Percentiles rank a stretch among this genome's conserved stretches.
Evolutionary conservation across 2,797 vertebrate genomes (phyloP).

Genomic region (Taenioides sp.): DNA sequence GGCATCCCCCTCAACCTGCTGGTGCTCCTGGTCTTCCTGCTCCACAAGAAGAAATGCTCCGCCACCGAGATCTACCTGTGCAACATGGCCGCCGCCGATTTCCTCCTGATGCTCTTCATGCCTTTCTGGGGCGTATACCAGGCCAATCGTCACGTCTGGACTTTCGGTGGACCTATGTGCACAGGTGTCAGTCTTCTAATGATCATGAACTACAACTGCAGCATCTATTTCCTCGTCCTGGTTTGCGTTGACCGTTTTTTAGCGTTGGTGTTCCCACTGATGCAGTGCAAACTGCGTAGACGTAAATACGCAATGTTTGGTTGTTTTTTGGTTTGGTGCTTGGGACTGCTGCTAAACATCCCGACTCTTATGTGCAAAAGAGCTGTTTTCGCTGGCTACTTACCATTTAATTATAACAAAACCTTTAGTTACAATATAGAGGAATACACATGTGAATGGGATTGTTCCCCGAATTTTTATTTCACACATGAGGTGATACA

Average conservation of each 20-base stretch:
- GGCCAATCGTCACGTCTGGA: conserved; percentile 71
- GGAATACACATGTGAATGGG: too few relatives aligned
- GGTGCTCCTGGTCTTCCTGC: conserved; percentile 72
- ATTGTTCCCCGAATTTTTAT: accelerated
- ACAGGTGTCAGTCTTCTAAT: conserved; percentile 56
- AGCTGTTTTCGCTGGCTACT: conserved; percentile 15
- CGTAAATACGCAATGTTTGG: conserved; percentile 66
- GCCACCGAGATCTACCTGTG: conserved; percentile 81
- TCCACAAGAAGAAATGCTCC: conserved; percentile 73
- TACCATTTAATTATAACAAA: too few relatives aligned
- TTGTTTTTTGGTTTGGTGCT: conserved; percentile 75
- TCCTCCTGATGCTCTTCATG: conserved; percentile 73
- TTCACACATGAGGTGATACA: conserved; percentile 19
- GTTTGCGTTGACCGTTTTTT: conserved; percentile 79
- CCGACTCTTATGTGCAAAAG: conserved; percentile 68
- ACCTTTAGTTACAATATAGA: too few relatives aligned
- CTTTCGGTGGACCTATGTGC: conserved; percentile 71
- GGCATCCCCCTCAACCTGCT: conserved; percentile 80
- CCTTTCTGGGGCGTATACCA: conserved; percentile 81
- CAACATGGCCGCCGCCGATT: conserved; percentile 83
- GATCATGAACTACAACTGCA: conserved; percentile 73
- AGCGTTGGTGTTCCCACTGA: conserved; percentile 72
- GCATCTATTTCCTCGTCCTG: conserved; percentile 41
- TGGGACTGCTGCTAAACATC: conserved; percentile 66
- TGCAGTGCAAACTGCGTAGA: conserved; percentile 43